These are phyloP conservation scores for Coilia nasus DNA, from an alignment of 2,797 vertebrate species.

Conservation along the genomic window DNA sequence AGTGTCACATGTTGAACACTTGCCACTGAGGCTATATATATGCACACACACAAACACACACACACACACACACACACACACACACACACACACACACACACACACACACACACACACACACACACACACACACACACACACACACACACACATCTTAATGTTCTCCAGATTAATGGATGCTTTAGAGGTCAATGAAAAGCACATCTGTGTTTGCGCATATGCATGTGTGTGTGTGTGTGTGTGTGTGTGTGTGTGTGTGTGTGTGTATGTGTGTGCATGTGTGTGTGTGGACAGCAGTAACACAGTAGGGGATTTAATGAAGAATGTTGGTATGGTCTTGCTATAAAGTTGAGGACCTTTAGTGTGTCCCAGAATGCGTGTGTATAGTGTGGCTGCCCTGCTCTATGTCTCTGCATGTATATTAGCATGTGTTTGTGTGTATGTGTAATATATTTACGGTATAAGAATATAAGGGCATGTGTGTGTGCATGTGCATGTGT, in stretches of 20 bases:
- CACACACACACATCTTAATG: slow-evolving; percentile 10
- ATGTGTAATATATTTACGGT: no score
- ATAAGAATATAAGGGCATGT: slow-evolving; percentile 28
- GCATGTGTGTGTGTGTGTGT: slow-evolving; percentile 27
- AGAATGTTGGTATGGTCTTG: slow-evolving; percentile 14
- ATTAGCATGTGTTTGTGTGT: no score
- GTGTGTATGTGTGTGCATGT: slow-evolving; percentile 25
- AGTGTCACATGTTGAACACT: neutral
- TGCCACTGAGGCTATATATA: neutral
- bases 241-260: slow-evolving; percentile 7
- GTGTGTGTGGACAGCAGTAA: slow-evolving; percentile 47
- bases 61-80: neutral
- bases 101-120: neutral
- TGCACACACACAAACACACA: neutral
- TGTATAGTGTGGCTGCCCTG: neutral
- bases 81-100: neutral
- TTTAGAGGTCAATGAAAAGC: slow-evolving; percentile 1
- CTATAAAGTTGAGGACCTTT: neutral
- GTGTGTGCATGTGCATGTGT: slow-evolving; percentile 19
- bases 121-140: neutral
- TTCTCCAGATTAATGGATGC: neutral
- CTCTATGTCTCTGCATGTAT: no score
- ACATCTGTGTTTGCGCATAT: neutral
- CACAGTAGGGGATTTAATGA: slow-evolving; percentile 4
- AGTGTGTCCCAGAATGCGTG: neutral